Evolutionary conservation across 2,113 vertebrate species (phyloP), one percentile per base, ranked within the genome.

Genomic region (Turnix velox): DNA sequence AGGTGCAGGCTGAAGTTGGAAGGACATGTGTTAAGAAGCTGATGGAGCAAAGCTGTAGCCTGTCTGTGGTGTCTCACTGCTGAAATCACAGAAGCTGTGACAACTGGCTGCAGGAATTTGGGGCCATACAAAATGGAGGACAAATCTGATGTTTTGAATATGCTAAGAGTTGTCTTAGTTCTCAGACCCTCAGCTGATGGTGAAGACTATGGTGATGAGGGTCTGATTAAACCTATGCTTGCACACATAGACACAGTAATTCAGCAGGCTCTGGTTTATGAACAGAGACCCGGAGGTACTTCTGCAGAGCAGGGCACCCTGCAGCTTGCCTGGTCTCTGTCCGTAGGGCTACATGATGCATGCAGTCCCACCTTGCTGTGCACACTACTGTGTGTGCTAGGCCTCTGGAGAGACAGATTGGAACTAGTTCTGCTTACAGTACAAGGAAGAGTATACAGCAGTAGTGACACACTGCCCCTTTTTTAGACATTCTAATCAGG

Each of bases 201-300:
- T 40, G 6, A n/a, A n/a, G n/a, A n/a, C n/a, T n/a, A n/a, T n/a
- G n/a, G n/a, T n/a, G n/a, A n/a, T n/a, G n/a, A n/a, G n/a, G n/a
- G n/a, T n/a, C n/a, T 25, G 20, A 48, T 49, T 71, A 42, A 87
- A 58, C 46, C 42, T 62, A 0, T 22, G 30, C 24, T 40, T 31
- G 59, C 3, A 2, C 4, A 4, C 0, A 2, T 9, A 30, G 23
- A 28, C 20, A n/a, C 0, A 3, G 52, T 52, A 28, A 24, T 46
- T 57, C 35, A 12, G 35, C 18, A 74, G 59, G 39, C 67, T 75
- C n/a, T 40, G 20, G 17, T 45, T 81, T 0, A 1, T 10, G 22
- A 28, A 22, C 22, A 57, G 33, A 79, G 12, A 49, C 20, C 55
- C 39, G n/a, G 1, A 68, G 28, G 7, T 20, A 28, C 4, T 23